These are phyloP conservation scores for Baryphthengus martii DNA, from an alignment of 2,113 vertebrate genomes.

Conservation along the genomic window DNA sequence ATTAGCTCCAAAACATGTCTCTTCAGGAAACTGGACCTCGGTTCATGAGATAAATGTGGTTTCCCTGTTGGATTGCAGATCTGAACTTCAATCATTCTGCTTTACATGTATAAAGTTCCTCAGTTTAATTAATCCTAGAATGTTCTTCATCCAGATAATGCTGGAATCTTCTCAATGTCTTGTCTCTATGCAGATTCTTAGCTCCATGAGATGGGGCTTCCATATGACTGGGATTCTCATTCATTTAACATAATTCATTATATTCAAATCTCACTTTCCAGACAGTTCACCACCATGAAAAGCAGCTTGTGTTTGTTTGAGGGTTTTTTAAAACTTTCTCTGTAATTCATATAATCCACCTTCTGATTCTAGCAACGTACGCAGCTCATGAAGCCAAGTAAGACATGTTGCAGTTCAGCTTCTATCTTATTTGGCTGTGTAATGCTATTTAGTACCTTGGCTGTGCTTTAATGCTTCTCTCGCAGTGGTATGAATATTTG, in stretches of 20 bases:
- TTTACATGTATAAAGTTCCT: background rate
- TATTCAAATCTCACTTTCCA: background rate
- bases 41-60: background rate
- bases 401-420: background rate
- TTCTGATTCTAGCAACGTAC: background rate
- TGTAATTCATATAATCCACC: background rate
- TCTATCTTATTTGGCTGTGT: background rate
- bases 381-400: background rate
- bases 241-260: background rate
- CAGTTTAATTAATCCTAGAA: background rate
- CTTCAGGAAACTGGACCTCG: background rate
- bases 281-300: background rate
- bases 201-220: background rate
- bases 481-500: background rate
- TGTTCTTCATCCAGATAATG: background rate
- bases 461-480: background rate
- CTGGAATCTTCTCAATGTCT: background rate
- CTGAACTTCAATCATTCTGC: background rate
- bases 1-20: rapidly evolving
- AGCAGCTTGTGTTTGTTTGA: background rate
- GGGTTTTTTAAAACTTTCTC: background rate
- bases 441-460: background rate
- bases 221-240: rapidly evolving
- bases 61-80: background rate
- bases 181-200: background rate